Base-by-base conservation (phyloP, 2,888 invertebrate species). In the Netelia virgata region DNA sequence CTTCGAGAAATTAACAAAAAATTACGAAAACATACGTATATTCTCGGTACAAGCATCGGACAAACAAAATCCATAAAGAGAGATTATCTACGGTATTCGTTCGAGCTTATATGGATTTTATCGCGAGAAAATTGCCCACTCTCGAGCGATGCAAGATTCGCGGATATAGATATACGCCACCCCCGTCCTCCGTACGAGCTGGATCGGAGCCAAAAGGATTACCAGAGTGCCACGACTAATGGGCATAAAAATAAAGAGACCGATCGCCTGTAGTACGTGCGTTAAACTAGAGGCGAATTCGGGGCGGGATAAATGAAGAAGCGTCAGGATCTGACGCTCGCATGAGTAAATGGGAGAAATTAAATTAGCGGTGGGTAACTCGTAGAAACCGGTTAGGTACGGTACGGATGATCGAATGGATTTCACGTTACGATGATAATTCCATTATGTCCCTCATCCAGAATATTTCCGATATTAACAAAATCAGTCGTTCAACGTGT, bases 401-500 rank as follows among this genome's bases (percentile, higher is more conserved):
- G 23, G 64, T 70, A 57, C 14, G 61, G 20, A 64, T 83, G 76
- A 83, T 80, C 53, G 41, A 70, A 66, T 76, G 59, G 59, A 76
- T 80, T 80, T 84, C 68, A 72, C 61, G 47, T 84, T 80, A 69
- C 55, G 76, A 80, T 36, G 72, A 55, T 59, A 80, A 84, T 76
- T 84, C 73, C 47, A 84, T 84, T 73, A 68, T 61, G 84, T 77
- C 83, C 36, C 75, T 75, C 79, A 75, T 53, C 70, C 75, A 64
- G 83, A 66, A 75, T 79, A 83, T 83, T 75, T 69, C 57, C 23
- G 70, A 66, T 70, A 64, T 64, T 83, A 83, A 83, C 50, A 36
- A 61, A 43, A 74, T 70, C 61, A 64, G 74, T 70, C 64, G 63
- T 47, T 36, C 43, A 61, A 50, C 14, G 14, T 57, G 18, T 18